These are phyloP conservation scores for Athene cunicularia DNA, from an alignment of 2,113 vertebrate species.

Conservation along the genomic window DNA sequence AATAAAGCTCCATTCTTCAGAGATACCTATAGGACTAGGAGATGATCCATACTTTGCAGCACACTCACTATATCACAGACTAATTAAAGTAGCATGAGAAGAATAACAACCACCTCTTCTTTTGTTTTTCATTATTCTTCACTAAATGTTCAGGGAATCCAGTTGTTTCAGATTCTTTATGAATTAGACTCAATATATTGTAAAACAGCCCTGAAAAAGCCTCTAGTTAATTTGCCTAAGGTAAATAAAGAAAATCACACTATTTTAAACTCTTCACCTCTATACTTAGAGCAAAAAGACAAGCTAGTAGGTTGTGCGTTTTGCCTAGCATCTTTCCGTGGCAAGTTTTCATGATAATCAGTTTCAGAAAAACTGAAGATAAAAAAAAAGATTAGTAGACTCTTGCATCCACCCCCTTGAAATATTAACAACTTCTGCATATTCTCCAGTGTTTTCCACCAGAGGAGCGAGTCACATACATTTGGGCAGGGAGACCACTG, in stretches of 20 bases:
- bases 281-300: neutral
- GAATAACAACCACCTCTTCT: neutral
- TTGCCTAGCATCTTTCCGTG: neutral
- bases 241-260: conserved; percentile 10
- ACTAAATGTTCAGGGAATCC: neutral
- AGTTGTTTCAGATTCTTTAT: neutral
- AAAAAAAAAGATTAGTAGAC: neutral
- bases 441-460: neutral
- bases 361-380: neutral
- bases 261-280: neutral
- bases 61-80: neutral
- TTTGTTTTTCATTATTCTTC: neutral
- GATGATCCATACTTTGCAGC: neutral
- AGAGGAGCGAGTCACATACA: accelerated
- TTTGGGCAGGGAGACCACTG: neutral
- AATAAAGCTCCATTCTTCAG: neutral
- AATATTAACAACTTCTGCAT: neutral
- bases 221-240: neutral
- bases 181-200: neutral
- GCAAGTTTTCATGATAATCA: neutral
- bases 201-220: neutral
- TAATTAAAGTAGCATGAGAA: neutral
- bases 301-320: neutral
- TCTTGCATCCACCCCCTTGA: neutral
- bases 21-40: neutral